Evolutionary conservation across 1,140 invertebrate genomes (phyloP), one percentile per base, ranked within the genome.

Genomic region (Chionoecetes opilio): DNA sequence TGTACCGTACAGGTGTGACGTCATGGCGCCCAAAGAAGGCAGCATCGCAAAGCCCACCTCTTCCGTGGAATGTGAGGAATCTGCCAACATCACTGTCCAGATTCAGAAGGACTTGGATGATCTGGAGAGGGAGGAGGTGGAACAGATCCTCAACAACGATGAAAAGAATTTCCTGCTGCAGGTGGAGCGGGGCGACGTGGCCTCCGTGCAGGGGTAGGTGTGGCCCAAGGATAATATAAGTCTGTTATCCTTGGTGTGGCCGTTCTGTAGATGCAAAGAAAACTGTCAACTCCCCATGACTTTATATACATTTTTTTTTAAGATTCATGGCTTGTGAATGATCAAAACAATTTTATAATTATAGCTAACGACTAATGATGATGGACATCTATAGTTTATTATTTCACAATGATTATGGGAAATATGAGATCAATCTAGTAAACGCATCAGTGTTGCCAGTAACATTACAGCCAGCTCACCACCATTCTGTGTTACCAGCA

Each of bases 131-230:
- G 89, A 91, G 2, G 89, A 91, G 0, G 46, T 91, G 46, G 89
- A 91, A 8, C 46, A 91, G 89, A 91, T 91, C 46, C 89, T 91
- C 26, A 91, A 53, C 89, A 38, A 31, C n/a, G 41, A 91, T 34
- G 89, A 91, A 34, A 91, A 91, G 31, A 53, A 75, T 26, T 91
- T 75, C 31, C 17, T 91, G 31, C 46, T 91, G 1, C 63, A 91
- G 31, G 89, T 91, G 89, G 89, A 91, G 26, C 46, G 89, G 2
- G 89, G 89, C 2, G 89, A 91, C 53, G 89, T 91, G 11, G 21
- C 46, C 89, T 63, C 89, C 8, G 89, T 91, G 31, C 32, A 75
- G 46, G 32, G 75, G 89, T 91, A 75, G 75, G 89, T 75, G 3
- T 3, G n/a, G 35, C 3, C 26, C 82, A 53, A 2, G 82, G 32